Base-by-base conservation (phyloP, 1,140 invertebrate genomes). In the Ridgeia piscesae region DNA sequence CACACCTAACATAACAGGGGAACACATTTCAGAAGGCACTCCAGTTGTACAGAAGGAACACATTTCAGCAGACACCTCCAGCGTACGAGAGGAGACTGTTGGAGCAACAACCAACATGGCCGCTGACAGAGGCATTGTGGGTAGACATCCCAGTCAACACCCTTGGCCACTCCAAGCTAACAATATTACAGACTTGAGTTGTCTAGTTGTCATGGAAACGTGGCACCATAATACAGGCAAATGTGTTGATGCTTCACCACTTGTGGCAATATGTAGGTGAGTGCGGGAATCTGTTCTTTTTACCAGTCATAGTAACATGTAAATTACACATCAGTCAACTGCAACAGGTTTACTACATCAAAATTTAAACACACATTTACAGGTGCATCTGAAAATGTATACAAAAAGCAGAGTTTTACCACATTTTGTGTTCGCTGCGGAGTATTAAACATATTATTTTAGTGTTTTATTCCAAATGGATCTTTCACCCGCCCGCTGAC, bases 231-330 rank as follows among this genome's bases (percentile, higher is more conserved):
- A 97, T 95, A 96, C 97, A 88, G 95, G 96, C 92, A 97, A 97
- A 95, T 98, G 97, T 96, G 96, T 98, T 35, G 97, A 98, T 96
- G 97, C 97, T 90, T 97, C 97, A 33, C 97, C 97, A 33, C 96
- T 96, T 92, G 92, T 97, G 93, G 96, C 97, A 94, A 91, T 96
- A 93, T 94, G 94, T 89, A 95, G 95, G 97, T 97, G 96, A 96
- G 96, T 95, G 92, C 31, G 42, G 42, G 42, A 42, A 42, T 42
- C 4, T 42, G 42, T 42, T 42, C 42, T 42, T 42, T 42, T 42
- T 42, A 42, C 42, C 42, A 42, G 4, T 42, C 11, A 42, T 42
- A 11, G 4, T 42, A 42, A 42, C 42, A 42, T 42, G 42, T 42
- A 42, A 42, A 11, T 6, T 42, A 42, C 4, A 6, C 11, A 11